Percentiles rank a stretch among this genome's conserved stretches.
phyloP scores from a whole-genome alignment of 35 echinoderm and acorn worm genomes.

The Apostichopus japonicus region DNA sequence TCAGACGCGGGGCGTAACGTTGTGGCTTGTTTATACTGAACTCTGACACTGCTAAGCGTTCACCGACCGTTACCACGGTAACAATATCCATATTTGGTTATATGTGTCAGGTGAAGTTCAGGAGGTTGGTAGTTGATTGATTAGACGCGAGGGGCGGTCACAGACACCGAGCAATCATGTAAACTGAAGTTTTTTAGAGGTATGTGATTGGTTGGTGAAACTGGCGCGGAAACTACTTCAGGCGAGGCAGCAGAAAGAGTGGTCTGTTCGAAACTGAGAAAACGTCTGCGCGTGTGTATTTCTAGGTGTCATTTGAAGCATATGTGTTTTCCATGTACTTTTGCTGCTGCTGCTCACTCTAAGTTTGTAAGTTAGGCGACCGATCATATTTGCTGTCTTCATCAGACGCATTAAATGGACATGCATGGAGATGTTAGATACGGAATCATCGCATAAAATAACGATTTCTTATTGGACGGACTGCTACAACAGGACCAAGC shows the following conservation, averaged over 20 bases:
- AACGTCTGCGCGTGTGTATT: not conserved
- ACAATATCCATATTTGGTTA: constrained; percentile 92
- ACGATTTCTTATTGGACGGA: no score
- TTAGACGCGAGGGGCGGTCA: constrained; percentile 82
- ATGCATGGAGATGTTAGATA: no score
- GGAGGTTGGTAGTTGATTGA: constrained; percentile 92
- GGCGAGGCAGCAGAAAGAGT: not conserved
- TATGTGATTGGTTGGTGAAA: constrained; percentile 52
- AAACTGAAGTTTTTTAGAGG: not conserved
- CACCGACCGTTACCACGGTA: constrained; percentile 93
- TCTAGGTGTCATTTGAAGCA: not conserved
- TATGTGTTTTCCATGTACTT: no score
- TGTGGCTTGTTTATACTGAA: constrained; percentile 97
- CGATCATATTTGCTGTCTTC: no score
- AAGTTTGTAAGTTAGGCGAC: no score
- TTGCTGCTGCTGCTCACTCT: no score
- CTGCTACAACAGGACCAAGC: no score
- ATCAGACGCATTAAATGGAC: no score
- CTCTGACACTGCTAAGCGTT: constrained; percentile 94
- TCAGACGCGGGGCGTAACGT: constrained; percentile 90
- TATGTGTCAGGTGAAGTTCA: constrained; percentile 96
- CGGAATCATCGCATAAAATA: no score
- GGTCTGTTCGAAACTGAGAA: not conserved
- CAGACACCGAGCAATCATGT: constrained; percentile 58
- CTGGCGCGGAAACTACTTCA: constrained; percentile 43